Percentiles rank a stretch among this genome's conserved stretches.
phyloP scores from a whole-genome alignment of 2,797 vertebrate genomes.

The Chloroceryle amazona region DNA sequence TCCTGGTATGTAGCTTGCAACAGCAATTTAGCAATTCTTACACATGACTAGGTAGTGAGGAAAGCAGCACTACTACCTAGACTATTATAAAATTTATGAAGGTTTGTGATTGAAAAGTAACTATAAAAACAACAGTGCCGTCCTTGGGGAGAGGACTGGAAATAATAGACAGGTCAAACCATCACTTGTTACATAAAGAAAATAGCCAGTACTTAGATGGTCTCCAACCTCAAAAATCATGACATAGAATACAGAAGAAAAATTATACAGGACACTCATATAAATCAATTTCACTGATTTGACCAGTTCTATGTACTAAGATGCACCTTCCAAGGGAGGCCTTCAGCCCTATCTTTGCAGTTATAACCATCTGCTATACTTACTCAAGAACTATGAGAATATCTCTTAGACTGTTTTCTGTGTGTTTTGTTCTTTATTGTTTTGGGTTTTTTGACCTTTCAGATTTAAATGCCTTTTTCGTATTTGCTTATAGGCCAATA shows the following conservation, averaged over 20 bases:
- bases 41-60: too few relatives aligned
- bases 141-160: not conserved
- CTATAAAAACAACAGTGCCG: not conserved
- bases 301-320: not conserved
- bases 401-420: not conserved
- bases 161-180: not conserved
- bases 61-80: not conserved
- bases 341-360: not conserved
- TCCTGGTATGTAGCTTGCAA: not conserved
- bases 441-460: too few relatives aligned
- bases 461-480: not conserved
- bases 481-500: not conserved
- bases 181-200: not conserved
- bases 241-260: not conserved
- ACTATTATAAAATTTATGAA: not conserved
- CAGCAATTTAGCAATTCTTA: not conserved
- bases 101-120: not conserved
- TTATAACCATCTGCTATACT: not conserved
- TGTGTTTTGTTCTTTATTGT: not conserved
- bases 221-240: not conserved
- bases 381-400: not conserved
- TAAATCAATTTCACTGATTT: not conserved
- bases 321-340: not conserved
- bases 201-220: not conserved
- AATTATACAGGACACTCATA: not conserved